Conservation (phyloP, 2,113 vertebrate genomes). For the Chaetodon auriga region DNA sequence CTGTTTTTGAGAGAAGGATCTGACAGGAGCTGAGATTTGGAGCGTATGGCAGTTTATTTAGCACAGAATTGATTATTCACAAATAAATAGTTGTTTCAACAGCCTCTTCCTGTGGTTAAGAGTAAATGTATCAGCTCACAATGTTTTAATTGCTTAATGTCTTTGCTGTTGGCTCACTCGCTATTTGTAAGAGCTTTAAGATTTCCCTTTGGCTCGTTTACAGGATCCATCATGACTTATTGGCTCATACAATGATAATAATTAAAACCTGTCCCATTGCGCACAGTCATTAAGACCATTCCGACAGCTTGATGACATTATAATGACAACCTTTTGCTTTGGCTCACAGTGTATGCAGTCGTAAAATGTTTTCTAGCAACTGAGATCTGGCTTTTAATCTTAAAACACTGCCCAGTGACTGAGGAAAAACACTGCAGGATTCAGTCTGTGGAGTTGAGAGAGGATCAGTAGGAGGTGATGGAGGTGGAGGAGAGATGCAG, state of each 20-base stretch:
- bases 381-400: constrained; percentile 12
- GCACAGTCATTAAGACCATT: constrained; percentile 7
- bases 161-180: not conserved
- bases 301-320: not conserved
- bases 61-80: constrained; percentile 7
- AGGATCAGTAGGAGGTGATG: not conserved
- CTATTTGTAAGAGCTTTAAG: constrained; percentile 2
- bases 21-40: not conserved
- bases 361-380: not conserved
- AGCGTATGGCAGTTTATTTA: not conserved
- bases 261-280: not conserved
- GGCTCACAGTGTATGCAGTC: not conserved
- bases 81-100: constrained; percentile 14
- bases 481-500: constrained; percentile 12
- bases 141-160: constrained; percentile 24
- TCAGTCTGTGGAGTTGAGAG: not conserved
- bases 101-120: not conserved
- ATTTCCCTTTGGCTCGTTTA: not conserved
- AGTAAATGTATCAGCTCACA: not conserved
- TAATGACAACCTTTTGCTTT: constrained; percentile 17
- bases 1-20: constrained; percentile 26
- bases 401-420: not conserved
- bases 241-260: not conserved
- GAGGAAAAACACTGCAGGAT: not conserved
- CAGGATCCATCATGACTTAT: constrained; percentile 9